phyloP scores from a whole-genome alignment of 2,888 invertebrate genomes.

The Colletes collaris region DNA sequence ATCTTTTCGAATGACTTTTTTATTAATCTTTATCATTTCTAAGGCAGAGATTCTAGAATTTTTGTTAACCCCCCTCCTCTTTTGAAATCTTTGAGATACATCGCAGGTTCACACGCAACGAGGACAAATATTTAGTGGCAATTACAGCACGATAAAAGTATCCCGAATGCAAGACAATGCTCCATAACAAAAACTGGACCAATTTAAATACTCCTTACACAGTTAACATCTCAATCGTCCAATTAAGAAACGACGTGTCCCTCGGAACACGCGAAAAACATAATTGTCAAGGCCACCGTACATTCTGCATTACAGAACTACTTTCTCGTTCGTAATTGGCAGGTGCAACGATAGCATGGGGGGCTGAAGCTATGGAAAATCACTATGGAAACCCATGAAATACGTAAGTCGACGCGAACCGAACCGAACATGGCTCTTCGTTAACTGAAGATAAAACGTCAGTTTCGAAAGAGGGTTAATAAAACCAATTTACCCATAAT shows the following conservation, averaged over 20 bases:
- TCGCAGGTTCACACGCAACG: neutral
- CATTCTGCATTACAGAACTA: neutral
- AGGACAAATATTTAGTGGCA: neutral
- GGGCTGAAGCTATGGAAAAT: slow-evolving; percentile 36
- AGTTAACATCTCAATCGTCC: slow-evolving; percentile 24
- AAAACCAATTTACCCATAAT: slow-evolving; percentile 1
- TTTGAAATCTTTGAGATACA: too few species aligned
- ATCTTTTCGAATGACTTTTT: too few species aligned
- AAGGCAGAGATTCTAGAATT: too few species aligned
- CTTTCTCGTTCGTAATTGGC: slow-evolving; percentile 21
- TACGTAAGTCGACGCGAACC: slow-evolving; percentile 2
- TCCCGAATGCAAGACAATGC: too few species aligned
- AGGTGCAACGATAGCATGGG: slow-evolving; percentile 32
- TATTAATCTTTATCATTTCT: too few species aligned
- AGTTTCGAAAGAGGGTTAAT: slow-evolving; percentile 4
- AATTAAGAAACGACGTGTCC: neutral
- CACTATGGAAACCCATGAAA: slow-evolving; percentile 59
- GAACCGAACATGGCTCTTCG: neutral
- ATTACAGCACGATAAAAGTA: neutral
- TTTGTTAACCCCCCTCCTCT: too few species aligned
- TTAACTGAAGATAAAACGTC: slow-evolving; percentile 6
- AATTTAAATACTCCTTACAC: slow-evolving; percentile 17
- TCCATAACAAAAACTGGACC: slow-evolving; percentile 12
- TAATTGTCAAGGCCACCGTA: slow-evolving; percentile 4
- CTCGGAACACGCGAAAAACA: neutral